Base-by-base conservation (phyloP, 2,113 vertebrate genomes). In the Scytalopus superciliaris region DNA sequence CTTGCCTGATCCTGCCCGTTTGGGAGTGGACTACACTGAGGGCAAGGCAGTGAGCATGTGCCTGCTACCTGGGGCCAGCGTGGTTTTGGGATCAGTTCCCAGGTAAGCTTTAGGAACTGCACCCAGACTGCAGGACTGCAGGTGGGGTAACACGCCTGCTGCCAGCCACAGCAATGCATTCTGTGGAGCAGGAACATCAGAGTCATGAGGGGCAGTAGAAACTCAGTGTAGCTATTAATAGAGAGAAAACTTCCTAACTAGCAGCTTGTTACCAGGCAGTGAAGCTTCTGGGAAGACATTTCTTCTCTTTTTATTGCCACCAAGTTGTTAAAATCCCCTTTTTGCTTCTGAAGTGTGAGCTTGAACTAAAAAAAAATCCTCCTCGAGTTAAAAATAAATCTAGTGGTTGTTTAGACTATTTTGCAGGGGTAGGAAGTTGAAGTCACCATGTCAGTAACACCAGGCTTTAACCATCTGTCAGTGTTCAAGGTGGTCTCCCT, bases 361-460 rank as follows among this genome's bases (percentile, higher is more conserved):
- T 74, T 83, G 35, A 95, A 77, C 27, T 74, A 24, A 59, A 75
- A 69, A 50, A 47, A 33, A 47, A 6, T 12, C 52, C 64, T 63
- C 37, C n/a, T 40, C 1, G 2, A 70, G 63, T 77, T 90, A 94
- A 93, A 96, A 94, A 94, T 96, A 97, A 84, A 84, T 56, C 85
- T 66, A 88, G 85, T 60, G 39, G 85, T 80, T 88, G 82, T 80
- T 80, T 92, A 86, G 88, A 83, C 44, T 74, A 14, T 67, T 88
- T 72, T 55, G 67, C 81, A 88, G 44, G 2, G 12, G 60, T 84
- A 90, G 94, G 90, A 92, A 92, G 85, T 9, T 85, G 78, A 94
- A 93, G 89, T 80, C 84, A 84, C 62, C 23, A 14, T 0, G 16
- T 93, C 89, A 84, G 3, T 52, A 83, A 76, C 7, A 3, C 10